phyloP scores from a whole-genome alignment of 1,140 invertebrate species.

The Schlechtendalia chinensis region DNA sequence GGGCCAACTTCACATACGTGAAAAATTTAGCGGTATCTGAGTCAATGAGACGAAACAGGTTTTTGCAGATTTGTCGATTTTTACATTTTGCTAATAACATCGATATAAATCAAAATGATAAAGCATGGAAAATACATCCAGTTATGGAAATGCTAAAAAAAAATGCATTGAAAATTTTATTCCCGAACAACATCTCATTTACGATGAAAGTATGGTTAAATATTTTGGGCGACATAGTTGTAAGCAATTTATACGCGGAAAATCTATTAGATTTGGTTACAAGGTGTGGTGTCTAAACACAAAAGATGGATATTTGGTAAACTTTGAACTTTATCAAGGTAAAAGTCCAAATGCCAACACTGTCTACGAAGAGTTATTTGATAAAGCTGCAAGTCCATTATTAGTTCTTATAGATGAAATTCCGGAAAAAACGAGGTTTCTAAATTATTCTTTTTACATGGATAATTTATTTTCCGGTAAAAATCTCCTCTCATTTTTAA shows the following conservation, averaged over 20 bases:
- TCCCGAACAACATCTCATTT: not conserved
- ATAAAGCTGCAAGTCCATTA: not conserved
- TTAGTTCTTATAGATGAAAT: constrained; percentile 2
- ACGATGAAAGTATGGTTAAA: constrained; percentile 50
- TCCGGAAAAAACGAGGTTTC: not conserved
- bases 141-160: constrained; percentile 3
- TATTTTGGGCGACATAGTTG: constrained; percentile 52
- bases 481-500: not conserved
- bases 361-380: not conserved
- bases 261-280: constrained; percentile 51
- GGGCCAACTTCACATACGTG: no score
- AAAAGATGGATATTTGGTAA: not conserved
- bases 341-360: not conserved
- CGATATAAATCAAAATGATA: constrained; percentile 1
- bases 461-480: not conserved
- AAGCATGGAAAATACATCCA: constrained; percentile 1
- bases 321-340: not conserved
- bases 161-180: constrained; percentile 9
- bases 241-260: constrained; percentile 52
- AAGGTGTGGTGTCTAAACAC: constrained; percentile 40
- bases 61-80: constrained; percentile 20
- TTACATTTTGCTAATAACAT: constrained; percentile 2
- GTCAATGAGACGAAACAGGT: constrained; percentile 1
- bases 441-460: not conserved
- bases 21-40: not conserved